Base-by-base conservation (phyloP, 2,113 vertebrate species). In the Rhea americana region DNA sequence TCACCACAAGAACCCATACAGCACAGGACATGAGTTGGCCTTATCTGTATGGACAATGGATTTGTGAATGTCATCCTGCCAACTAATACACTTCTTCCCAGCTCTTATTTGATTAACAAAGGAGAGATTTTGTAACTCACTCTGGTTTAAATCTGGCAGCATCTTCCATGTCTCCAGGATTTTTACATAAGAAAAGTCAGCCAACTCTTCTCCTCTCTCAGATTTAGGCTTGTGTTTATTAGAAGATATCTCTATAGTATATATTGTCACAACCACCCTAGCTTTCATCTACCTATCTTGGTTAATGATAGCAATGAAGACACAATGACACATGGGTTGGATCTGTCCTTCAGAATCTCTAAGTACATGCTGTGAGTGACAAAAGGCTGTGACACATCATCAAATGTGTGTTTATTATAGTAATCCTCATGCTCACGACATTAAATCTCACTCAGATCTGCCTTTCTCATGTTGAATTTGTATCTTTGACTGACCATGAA, bases 71-170 rank as follows among this genome's bases (percentile, higher is more conserved):
- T 7, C 21, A 5, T 59, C 5, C 1, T 74, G 39, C 14, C 37
- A 71, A 6, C 0, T 0, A 17, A 62, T 89, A 39, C 2, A 11
- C 13, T 84, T 53, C 41, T 82, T 82, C 41, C 26, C 30, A 70
- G 12, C 37, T 50, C 35, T 30, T 5, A 0, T 35, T 80, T 15
- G 14, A 0, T 8, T 85, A 56, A 21, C 3, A 0, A 55, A 81
- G 19, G 30, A 19, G 32, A 93, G 58, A 73, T 45, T 95, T 75
- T 75, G 65, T 62, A 59, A 87, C 41, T 79, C 58, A 8, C 1
- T 45, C 32, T 80, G 5, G 45, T 62, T 62, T 47, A 73, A 80
- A 66, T 78, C 75, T 87, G 65, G 39, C 37, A 71, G 17, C 18
- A 12, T 85, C n/a, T 91, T 91, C 47, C 26, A 35, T 22, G 30